Percentiles rank a stretch among this genome's conserved stretches.
phyloP scores from a whole-genome alignment of 2,113 vertebrate species.

The Thalassoma bifasciatum region DNA sequence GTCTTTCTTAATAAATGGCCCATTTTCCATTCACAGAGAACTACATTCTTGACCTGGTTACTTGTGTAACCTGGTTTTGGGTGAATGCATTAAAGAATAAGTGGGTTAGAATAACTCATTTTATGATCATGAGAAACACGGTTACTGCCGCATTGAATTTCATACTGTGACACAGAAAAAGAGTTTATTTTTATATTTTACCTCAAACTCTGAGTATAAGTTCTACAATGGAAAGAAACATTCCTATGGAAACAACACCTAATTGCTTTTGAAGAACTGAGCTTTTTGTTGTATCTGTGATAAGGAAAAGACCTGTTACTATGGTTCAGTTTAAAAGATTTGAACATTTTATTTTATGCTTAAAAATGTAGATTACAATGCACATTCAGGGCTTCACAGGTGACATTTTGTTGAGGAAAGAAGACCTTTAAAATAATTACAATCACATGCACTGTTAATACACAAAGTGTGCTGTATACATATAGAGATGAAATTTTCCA shows the following conservation, averaged over 20 bases:
- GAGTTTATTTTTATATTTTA: conserved; percentile 4
- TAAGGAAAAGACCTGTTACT: too few relatives aligned
- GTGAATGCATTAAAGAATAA: conserved; percentile 33
- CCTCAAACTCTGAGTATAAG: background rate
- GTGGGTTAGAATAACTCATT: conserved; percentile 22
- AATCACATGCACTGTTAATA: too few relatives aligned
- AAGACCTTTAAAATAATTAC: too few relatives aligned
- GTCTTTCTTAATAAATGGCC: conserved; percentile 18
- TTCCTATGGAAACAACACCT: background rate
- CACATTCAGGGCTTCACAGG: too few relatives aligned
- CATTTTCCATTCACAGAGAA: conserved; percentile 31
- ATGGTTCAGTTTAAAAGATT: too few relatives aligned
- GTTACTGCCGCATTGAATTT: background rate
- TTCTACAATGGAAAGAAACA: background rate
- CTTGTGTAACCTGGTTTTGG: conserved; percentile 55
- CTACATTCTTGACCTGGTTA: conserved; percentile 39
- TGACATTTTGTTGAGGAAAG: too few relatives aligned
- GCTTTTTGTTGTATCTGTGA: too few relatives aligned
- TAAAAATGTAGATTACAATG: too few relatives aligned
- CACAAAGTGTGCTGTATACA: too few relatives aligned
- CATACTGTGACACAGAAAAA: background rate
- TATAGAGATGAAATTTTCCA: too few relatives aligned
- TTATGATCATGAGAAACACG: conserved; percentile 10
- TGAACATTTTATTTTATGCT: too few relatives aligned
- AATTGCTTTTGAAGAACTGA: background rate